These are phyloP conservation scores for Salarias fasciatus DNA, from an alignment of 2,797 vertebrate genomes.

Conservation along the genomic window DNA sequence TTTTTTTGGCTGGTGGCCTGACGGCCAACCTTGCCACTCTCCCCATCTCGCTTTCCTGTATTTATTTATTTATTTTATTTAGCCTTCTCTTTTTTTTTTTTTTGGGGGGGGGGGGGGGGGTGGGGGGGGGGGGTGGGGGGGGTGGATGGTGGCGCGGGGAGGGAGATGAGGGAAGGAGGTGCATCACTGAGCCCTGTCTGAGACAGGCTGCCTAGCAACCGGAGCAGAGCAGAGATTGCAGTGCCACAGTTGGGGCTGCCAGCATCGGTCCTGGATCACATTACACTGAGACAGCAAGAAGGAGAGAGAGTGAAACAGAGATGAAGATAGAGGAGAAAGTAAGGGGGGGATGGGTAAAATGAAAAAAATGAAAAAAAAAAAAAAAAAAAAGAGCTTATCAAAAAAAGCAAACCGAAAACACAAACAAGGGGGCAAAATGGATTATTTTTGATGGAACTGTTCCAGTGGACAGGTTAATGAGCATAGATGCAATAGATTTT, in stretches of 20 bases:
- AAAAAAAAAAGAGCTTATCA: constrained; percentile 30
- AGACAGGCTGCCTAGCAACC: constrained; percentile 81
- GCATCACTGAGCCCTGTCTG: constrained; percentile 60
- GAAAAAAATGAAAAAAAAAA: constrained; percentile 48
- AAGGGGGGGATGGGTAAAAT: constrained; percentile 57
- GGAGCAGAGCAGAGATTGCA: constrained; percentile 73
- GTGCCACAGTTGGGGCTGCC: constrained; percentile 69
- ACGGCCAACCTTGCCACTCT: constrained; percentile 27
- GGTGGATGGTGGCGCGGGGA: constrained; percentile 14
- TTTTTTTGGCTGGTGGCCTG: constrained; percentile 38
- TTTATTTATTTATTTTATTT: background rate
- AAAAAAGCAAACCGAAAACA: constrained; percentile 35
- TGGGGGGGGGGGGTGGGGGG: constrained; percentile 39
- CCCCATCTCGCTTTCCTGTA: background rate
- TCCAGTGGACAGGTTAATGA: constrained; percentile 51
- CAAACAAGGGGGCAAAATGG: constrained; percentile 24
- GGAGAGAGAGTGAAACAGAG: constrained; percentile 66
- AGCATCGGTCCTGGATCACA: constrained; percentile 77
- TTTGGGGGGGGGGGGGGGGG: constrained; percentile 21
- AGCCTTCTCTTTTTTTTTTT: constrained; percentile 14
- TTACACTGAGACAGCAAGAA: constrained; percentile 83
- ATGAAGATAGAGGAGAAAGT: constrained; percentile 62
- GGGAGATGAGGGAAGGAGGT: constrained; percentile 58
- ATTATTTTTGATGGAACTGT: constrained; percentile 27
- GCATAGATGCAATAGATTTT: constrained; percentile 29